Evolutionary conservation across 2,888 invertebrate genomes (phyloP).

Genomic region (Eristalinus aeneus): DNA sequence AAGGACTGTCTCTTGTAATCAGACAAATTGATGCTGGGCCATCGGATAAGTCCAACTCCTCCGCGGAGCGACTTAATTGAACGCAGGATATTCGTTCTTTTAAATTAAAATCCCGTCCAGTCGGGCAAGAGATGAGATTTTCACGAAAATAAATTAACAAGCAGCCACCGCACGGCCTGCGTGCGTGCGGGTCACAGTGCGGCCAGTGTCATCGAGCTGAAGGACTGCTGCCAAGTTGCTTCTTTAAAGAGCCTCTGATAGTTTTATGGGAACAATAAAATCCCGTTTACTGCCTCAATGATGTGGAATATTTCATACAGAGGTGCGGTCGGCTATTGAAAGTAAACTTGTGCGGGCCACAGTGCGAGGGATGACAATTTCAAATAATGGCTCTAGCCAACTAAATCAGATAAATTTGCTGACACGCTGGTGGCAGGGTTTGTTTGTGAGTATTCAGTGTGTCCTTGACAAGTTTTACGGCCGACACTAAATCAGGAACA

Average conservation of each 20-base stretch:
- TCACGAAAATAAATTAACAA: constrained; percentile 13
- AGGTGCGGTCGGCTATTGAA: constrained; percentile 7
- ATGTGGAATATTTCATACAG: background rate
- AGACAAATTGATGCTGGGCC: constrained; percentile 18
- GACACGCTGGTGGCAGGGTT: constrained; percentile 19
- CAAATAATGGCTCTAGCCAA: constrained; percentile 7
- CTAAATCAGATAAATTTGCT: constrained; percentile 27
- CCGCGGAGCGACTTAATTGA: constrained; percentile 17
- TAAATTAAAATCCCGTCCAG: constrained; percentile 18
- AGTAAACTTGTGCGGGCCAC: constrained; percentile 15
- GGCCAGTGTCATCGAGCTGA: background rate
- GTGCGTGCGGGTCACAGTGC: background rate
- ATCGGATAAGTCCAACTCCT: constrained; percentile 13
- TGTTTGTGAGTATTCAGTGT: background rate
- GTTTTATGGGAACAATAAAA: constrained; percentile 41
- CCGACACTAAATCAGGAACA: background rate
- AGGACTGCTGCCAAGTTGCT: background rate
- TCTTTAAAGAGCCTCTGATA: constrained; percentile 20
- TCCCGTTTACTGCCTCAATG: constrained; percentile 16
- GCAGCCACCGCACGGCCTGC: background rate
- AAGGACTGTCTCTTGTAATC: background rate
- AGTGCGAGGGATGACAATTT: constrained; percentile 1
- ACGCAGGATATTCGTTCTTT: constrained; percentile 4
- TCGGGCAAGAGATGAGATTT: constrained; percentile 15
- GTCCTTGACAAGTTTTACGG: constrained; percentile 9